Evolutionary conservation across 1,140 invertebrate genomes (phyloP), one percentile per base, ranked within the genome.

Genomic region (Sycophila sp.): DNA sequence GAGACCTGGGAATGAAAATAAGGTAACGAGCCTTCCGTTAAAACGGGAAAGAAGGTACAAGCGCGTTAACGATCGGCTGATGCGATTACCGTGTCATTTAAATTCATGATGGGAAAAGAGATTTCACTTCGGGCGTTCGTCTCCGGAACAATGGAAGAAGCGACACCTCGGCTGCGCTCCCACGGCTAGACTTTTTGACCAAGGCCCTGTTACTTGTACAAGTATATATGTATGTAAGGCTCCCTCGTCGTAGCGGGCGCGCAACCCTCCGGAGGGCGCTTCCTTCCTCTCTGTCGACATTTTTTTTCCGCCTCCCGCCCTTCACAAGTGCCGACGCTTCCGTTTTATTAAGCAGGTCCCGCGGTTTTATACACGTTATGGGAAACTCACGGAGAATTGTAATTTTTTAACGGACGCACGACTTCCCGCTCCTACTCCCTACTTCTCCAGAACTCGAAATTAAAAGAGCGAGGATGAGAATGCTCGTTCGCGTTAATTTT

Each of bases 281-380:
- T 49, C 36, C 22, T 49, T 36, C 30, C 10, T 28, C 59, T 32
- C 22, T 47, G 11, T 13, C 4, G 4, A 40, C 40, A n/a, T n/a
- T n/a, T n/a, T n/a, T n/a, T 42, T 17, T 17, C 24, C 7, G 17
- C 3, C 42, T 47, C 40, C 24, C 19, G 42, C 26, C n/a, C 28
- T 67, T 67, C 45, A 58, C 47, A 67, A 68, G 28, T 17, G 30
- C 17, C 65, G 40, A 47, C 55, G 28, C 8, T 68, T 68, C 65
- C 65, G 65, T 59, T 68, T 68, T 68, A 59, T 68, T 58, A 59
- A 59, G 17, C 5, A 19, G 36, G 32, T 5, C n/a, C n/a, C n/a
- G 11, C 36, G 7, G 10, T 63, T 49, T 8, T 17, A 55, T 65
- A n/a, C 53, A 51, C 13, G 17, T 45, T 24, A 22, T 42, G 64